phyloP scores from a whole-genome alignment of 2,888 invertebrate genomes.

The Macrosoma leucophasiata region DNA sequence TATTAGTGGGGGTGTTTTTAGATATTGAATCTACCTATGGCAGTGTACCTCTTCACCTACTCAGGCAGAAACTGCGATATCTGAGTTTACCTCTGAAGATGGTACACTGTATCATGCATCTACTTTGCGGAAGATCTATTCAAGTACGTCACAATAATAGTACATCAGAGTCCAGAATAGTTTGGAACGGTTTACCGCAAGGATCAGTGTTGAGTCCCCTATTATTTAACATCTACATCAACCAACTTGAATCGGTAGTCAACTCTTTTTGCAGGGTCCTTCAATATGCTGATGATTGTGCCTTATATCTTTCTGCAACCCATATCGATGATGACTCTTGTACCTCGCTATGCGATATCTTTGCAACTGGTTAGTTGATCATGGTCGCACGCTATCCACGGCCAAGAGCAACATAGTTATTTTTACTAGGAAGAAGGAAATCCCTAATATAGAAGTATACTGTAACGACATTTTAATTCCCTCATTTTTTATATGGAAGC shows the following conservation, averaged over 20 bases:
- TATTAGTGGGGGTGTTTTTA: slow-evolving; percentile 17
- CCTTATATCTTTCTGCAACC: too few species aligned
- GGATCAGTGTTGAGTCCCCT: slow-evolving; percentile 23
- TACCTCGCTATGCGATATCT: too few species aligned
- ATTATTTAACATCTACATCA: slow-evolving; percentile 18
- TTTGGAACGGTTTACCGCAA: slow-evolving; percentile 23
- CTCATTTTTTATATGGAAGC: too few species aligned
- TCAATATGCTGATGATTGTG: slow-evolving; percentile 23
- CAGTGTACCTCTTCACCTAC: slow-evolving; percentile 23
- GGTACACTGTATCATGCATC: slow-evolving; percentile 10
- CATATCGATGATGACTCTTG: too few species aligned
- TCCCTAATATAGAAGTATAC: too few species aligned
- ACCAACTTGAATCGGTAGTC: slow-evolving; percentile 9
- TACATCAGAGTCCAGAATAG: slow-evolving; percentile 3
- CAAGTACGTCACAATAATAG: background rate
- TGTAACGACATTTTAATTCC: too few species aligned
- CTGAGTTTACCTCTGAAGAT: slow-evolving; percentile 19
- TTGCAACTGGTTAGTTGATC: too few species aligned
- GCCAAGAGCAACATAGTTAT: too few species aligned
- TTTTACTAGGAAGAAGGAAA: too few species aligned
- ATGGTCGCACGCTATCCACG: too few species aligned
- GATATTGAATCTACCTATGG: slow-evolving; percentile 22
- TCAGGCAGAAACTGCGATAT: slow-evolving; percentile 20
- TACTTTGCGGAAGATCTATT: slow-evolving; percentile 1
- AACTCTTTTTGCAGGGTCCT: slow-evolving; percentile 9